Conservation (phyloP, 1,140 invertebrate species). For the Drosophila navojoa region DNA sequence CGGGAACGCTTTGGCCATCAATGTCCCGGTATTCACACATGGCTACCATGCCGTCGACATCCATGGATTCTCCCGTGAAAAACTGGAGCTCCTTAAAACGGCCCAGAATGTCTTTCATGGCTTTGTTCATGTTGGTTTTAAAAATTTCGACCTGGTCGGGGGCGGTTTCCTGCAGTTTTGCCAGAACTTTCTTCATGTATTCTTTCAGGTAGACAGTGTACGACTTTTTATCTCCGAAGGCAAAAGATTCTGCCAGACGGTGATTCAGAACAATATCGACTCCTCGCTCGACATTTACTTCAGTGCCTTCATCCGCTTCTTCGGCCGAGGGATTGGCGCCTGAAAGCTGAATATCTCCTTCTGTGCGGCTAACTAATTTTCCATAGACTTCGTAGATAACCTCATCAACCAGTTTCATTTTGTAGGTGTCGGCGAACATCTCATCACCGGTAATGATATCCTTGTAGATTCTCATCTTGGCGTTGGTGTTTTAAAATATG, state of each 20-base stretch:
- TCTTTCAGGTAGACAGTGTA: slow-evolving; percentile 97
- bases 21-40: slow-evolving; percentile 96
- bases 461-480: slow-evolving; percentile 96
- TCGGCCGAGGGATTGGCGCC: slow-evolving; percentile 97
- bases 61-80: slow-evolving; percentile 97
- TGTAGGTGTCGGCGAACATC: slow-evolving; percentile 99
- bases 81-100: slow-evolving; percentile 97
- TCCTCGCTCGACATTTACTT: slow-evolving; percentile 89
- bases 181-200: slow-evolving; percentile 97
- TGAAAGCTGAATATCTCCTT: slow-evolving; percentile 91
- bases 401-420: slow-evolving; percentile 96
- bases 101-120: slow-evolving; percentile 96
- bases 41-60: slow-evolving; percentile 96
- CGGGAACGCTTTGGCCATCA: slow-evolving; percentile 91
- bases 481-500: slow-evolving; percentile 41
- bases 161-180: slow-evolving; percentile 90
- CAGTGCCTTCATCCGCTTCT: slow-evolving; percentile 93
- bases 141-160: slow-evolving; percentile 94
- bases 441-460: slow-evolving; percentile 97
- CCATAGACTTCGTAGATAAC: slow-evolving; percentile 98
- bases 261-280: slow-evolving; percentile 98
- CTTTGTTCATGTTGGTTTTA: slow-evolving; percentile 97
- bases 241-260: slow-evolving; percentile 93
- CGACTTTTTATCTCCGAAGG: slow-evolving; percentile 94
- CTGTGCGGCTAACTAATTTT: slow-evolving; percentile 90